Conservation (phyloP, 2,888 invertebrate genomes). For the Lamproptera curius region DNA sequence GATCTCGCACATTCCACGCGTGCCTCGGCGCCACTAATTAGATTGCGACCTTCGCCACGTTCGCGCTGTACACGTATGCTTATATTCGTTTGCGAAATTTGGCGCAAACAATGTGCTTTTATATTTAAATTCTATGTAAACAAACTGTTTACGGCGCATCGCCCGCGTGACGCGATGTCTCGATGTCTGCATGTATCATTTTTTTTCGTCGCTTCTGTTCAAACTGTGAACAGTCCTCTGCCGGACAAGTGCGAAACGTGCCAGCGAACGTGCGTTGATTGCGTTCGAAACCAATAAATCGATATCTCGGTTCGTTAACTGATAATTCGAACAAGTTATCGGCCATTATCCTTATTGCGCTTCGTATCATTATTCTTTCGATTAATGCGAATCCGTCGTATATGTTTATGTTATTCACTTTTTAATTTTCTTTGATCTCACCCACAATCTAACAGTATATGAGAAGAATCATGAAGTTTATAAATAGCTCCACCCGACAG, state of each 20-base stretch:
- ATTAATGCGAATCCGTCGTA: neutral
- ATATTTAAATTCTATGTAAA: slow-evolving; percentile 20
- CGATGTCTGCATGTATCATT: slow-evolving; percentile 26
- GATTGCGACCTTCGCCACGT: slow-evolving; percentile 42
- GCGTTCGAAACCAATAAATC: slow-evolving; percentile 40
- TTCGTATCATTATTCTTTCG: slow-evolving; percentile 7
- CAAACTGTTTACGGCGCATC: slow-evolving; percentile 19
- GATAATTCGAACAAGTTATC: slow-evolving; percentile 40
- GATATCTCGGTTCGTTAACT: slow-evolving; percentile 42
- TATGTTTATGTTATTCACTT: neutral
- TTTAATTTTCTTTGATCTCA: neutral
- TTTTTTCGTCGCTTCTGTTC: neutral
- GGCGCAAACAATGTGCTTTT: slow-evolving; percentile 21
- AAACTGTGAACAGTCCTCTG: slow-evolving; percentile 22
- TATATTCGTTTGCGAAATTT: slow-evolving; percentile 15
- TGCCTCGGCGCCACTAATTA: slow-evolving; percentile 49
- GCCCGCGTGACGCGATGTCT: slow-evolving; percentile 29
- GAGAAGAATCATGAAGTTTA: slow-evolving; percentile 10
- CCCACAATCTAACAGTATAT: neutral
- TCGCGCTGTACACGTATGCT: slow-evolving; percentile 17
- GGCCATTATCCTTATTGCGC: slow-evolving; percentile 27
- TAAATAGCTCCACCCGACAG: slow-evolving; percentile 16
- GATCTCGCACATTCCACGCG: slow-evolving; percentile 59
- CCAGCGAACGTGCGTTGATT: slow-evolving; percentile 33
- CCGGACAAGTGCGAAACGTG: slow-evolving; percentile 35